phyloP scores from a whole-genome alignment of 2,797 vertebrate species.

The Ctenosaura bakeri region DNA sequence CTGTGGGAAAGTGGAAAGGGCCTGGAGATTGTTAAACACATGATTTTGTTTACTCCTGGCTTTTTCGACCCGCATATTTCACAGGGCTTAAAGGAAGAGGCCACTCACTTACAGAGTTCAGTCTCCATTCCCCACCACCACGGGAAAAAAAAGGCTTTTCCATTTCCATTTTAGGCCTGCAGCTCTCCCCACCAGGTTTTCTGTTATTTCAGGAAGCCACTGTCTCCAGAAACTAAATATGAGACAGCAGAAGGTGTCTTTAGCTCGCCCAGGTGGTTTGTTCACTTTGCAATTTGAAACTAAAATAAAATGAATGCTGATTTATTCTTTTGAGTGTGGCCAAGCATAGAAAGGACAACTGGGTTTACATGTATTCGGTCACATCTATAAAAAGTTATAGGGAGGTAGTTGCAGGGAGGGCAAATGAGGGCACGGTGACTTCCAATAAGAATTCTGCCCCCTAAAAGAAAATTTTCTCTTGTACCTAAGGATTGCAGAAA shows the following conservation, averaged over 20 bases:
- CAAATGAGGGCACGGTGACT: too few species aligned
- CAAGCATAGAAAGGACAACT: not conserved
- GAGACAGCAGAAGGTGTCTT: conserved; percentile 1
- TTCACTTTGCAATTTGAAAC: too few species aligned
- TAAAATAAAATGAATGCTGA: not conserved
- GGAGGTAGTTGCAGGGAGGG: too few species aligned
- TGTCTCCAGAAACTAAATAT: not conserved
- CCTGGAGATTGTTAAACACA: conserved; percentile 69
- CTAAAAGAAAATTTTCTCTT: too few species aligned
- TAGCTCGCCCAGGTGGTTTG: not conserved
- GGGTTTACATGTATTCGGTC: too few species aligned
- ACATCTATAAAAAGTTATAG: too few species aligned
- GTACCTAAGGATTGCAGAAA: too few species aligned
- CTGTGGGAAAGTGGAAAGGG: conserved; percentile 35
- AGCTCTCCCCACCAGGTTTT: not conserved
- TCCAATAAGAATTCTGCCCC: too few species aligned
- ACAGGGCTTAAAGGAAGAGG: conserved; percentile 82
- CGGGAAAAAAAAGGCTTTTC: not conserved
- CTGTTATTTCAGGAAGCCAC: not conserved
- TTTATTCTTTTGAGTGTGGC: too few species aligned
- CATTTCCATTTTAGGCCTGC: conserved; percentile 33
- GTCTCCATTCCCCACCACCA: too few species aligned
- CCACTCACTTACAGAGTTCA: conserved; percentile 64
- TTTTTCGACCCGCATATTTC: conserved; percentile 77
- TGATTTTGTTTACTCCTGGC: conserved; percentile 70